A percentile compares a stretch with the other conserved stretches of the same genome.
These are phyloP conservation scores for Arbacia lixula DNA, from an alignment of 53 echinoderm and acorn worm species.

Conservation along the genomic window DNA sequence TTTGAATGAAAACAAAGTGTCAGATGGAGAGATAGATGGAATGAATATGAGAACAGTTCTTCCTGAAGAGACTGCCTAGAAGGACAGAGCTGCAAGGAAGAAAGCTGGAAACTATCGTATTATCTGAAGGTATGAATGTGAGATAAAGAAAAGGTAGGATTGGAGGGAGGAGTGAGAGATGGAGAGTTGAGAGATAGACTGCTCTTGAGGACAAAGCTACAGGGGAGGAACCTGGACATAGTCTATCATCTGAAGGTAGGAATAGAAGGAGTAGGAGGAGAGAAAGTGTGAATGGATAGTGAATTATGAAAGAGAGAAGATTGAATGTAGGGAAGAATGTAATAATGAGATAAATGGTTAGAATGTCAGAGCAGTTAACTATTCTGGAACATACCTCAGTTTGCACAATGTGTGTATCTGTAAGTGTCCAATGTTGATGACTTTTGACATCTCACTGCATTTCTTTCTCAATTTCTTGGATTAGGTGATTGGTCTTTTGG, in stretches of 20 bases:
- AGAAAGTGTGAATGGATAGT: neutral
- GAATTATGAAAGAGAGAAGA: no score
- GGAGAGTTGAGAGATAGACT: no score
- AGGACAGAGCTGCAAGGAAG: slow-evolving; percentile 80
- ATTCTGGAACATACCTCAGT: no score
- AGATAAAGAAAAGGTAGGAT: no score
- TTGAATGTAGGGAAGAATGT: neutral
- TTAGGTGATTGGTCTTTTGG: slow-evolving; percentile 88
- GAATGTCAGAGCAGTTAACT: slow-evolving; percentile 71
- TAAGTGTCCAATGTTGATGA: no score
- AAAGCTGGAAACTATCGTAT: no score
- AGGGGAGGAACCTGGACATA: slow-evolving; percentile 80
- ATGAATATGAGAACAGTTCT: slow-evolving; percentile 64
- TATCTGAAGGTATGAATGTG: no score
- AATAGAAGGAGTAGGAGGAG: neutral
- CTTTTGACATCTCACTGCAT: neutral
- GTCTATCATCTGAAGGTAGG: slow-evolving; percentile 93
- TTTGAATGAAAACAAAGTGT: neutral
- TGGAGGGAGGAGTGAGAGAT: no score
- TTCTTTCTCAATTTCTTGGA: neutral
- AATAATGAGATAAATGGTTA: slow-evolving; percentile 57
- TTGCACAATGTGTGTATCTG: no score
- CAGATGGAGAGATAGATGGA: slow-evolving; percentile 63
- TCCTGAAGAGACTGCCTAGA: slow-evolving; percentile 65
- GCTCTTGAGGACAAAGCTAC: slow-evolving; percentile 77